A percentile compares a stretch with the other conserved stretches of the same genome.
Conservation (phyloP, 2,888 invertebrate genomes). For the Parapristionchus giblindavisi region DNA sequence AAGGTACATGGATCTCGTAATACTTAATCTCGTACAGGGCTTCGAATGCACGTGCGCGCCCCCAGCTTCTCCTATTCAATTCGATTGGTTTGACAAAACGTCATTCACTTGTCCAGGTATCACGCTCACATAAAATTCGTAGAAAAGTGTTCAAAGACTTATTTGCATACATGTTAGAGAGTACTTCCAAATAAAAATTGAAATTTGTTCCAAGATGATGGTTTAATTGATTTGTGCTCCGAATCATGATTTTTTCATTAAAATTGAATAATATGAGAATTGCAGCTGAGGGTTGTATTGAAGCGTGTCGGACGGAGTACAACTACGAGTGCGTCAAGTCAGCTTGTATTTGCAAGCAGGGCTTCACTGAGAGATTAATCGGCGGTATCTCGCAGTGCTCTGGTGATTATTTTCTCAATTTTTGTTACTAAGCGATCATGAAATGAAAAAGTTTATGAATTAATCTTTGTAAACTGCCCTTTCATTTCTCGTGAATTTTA, state of each 20-base stretch:
- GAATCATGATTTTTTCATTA: background rate
- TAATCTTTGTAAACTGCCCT: no score
- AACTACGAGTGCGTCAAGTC: slow-evolving; percentile 38
- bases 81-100: background rate
- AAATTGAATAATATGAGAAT: no score
- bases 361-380: slow-evolving; percentile 3
- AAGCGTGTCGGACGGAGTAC: background rate
- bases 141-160: no score
- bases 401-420: slow-evolving; percentile 1
- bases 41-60: slow-evolving; percentile 33
- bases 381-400: slow-evolving; percentile 19
- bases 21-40: background rate
- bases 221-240: no score
- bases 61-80: background rate
- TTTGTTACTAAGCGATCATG: background rate
- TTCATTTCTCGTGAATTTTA: no score
- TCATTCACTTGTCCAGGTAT: slow-evolving; percentile 1
- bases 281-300: background rate
- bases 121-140: no score
- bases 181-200: no score
- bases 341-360: slow-evolving; percentile 29
- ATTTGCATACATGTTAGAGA: no score
- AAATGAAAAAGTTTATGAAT: no score
- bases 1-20: no score
- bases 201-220: no score